Conservation (phyloP, 2,113 vertebrate species). For the Microtus montanus region DNA sequence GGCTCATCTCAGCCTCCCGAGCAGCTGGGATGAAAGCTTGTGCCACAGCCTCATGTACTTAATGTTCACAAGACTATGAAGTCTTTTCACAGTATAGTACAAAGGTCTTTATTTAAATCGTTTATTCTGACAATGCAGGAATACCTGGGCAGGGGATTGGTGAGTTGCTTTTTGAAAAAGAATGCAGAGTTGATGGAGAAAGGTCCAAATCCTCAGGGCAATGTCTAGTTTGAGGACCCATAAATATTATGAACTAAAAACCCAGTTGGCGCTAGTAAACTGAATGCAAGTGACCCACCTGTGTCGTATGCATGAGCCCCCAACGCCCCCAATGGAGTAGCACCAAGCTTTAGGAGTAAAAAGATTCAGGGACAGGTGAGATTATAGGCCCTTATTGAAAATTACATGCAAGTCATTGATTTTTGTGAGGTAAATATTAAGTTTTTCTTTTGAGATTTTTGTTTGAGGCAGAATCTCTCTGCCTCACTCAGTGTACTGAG, state of each 20-base stretch:
- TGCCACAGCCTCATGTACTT: neutral
- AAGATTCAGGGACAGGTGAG: constrained; percentile 26
- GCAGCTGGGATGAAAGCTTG: neutral
- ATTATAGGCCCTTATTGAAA: constrained; percentile 27
- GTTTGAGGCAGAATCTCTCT: neutral
- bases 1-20: neutral
- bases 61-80: constrained; percentile 11
- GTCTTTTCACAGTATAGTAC: constrained; percentile 17
- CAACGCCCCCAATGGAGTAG: constrained; percentile 54
- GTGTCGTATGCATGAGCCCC: neutral
- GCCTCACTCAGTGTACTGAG: neutral
- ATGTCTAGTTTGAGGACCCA: constrained; percentile 12
- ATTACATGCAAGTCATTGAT: constrained; percentile 34
- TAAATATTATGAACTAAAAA: neutral
- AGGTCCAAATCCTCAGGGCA: constrained; percentile 12
- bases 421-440: constrained; percentile 48
- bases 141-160: neutral
- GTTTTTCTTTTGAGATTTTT: neutral
- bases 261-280: neutral
- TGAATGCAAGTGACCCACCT: neutral
- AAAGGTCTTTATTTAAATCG: constrained; percentile 41
- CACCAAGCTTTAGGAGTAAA: constrained; percentile 53
- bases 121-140: constrained; percentile 53
- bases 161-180: constrained; percentile 9
- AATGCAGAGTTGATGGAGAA: neutral